Evolutionary conservation across 2,888 invertebrate species (phyloP).

Genomic region (Dryobota labecula): DNA sequence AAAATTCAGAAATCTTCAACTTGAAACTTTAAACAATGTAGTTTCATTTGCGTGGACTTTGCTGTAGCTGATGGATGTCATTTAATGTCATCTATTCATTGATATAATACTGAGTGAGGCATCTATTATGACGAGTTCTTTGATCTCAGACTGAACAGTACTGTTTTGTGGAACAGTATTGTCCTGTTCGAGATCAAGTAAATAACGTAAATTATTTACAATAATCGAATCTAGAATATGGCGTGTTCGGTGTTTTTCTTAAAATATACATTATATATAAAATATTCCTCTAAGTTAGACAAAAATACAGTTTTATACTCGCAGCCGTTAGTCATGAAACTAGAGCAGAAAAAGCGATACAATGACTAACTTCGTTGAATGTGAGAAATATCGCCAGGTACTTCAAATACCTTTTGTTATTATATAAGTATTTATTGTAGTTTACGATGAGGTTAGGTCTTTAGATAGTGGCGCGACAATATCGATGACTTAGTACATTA

Average conservation of each 20-base stretch:
- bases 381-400: slow-evolving; percentile 8
- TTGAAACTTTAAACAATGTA: slow-evolving; percentile 6
- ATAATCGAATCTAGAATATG: not conserved
- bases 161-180: not conserved
- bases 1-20: not conserved
- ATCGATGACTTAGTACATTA: not conserved
- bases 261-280: not conserved
- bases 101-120: not conserved
- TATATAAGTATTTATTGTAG: not conserved
- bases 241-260: not conserved
- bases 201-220: not conserved
- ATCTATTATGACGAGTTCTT: slow-evolving; percentile 14
- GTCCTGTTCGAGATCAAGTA: not conserved
- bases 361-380: slow-evolving; percentile 1
- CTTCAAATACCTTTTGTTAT: not conserved
- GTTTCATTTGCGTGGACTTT: not conserved
- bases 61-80: slow-evolving; percentile 7
- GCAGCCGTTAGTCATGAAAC: not conserved
- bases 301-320: not conserved
- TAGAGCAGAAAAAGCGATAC: slow-evolving; percentile 8
- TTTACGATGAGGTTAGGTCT: not conserved
- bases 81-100: slow-evolving; percentile 14
- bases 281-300: not conserved
- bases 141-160: slow-evolving; percentile 3
- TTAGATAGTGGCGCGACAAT: not conserved